Conservation (phyloP, 2,113 vertebrate genomes). For the Malurus cyaneus region DNA sequence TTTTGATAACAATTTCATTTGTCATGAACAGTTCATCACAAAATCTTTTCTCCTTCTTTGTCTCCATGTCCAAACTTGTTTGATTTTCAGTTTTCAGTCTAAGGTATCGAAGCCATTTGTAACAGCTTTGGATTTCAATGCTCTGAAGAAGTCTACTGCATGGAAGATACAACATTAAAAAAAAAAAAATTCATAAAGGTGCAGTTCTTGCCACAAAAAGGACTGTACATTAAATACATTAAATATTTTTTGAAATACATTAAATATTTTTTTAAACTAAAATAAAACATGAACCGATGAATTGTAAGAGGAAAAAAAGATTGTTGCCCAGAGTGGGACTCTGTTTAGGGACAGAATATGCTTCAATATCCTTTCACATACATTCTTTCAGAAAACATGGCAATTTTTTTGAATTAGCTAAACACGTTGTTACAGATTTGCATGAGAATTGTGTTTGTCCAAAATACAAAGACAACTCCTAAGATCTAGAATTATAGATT, state of each 20-base stretch:
- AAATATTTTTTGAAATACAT: background rate
- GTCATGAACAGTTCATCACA: background rate
- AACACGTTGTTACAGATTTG: fast-evolving
- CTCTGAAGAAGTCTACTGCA: background rate
- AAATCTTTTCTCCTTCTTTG: background rate
- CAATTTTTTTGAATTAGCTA: background rate
- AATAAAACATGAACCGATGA: background rate
- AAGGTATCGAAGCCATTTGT: background rate
- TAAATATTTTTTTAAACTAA: background rate
- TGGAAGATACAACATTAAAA: background rate
- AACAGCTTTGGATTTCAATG: background rate
- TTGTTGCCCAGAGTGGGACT: background rate
- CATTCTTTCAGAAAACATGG: background rate
- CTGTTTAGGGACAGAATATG: background rate
- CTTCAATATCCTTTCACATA: background rate
- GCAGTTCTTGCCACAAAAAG: background rate
- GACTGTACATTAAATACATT: background rate
- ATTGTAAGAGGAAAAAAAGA: background rate
- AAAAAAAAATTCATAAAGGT: background rate
- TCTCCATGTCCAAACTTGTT: background rate
- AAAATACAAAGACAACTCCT: background rate
- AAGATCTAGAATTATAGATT: background rate
- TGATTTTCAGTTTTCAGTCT: background rate
- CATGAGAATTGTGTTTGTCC: background rate
- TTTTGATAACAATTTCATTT: background rate